Base-by-base conservation (phyloP, 2,888 invertebrate genomes). In the Hybos culiciformis region DNA sequence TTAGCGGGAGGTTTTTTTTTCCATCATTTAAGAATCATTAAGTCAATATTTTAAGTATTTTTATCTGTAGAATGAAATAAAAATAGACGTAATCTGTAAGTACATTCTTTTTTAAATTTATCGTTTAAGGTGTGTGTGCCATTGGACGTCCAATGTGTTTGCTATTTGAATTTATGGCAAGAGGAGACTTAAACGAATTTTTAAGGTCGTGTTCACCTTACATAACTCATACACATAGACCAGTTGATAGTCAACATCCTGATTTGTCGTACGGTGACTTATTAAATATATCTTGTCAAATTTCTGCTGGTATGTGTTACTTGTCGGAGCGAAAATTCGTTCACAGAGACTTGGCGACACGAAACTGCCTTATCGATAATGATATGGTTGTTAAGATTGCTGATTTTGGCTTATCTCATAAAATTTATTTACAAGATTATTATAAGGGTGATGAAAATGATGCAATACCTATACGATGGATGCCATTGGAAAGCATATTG, bases 391-490 rank as follows among this genome's bases (percentile, higher is more conserved):
- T 96, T 0, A 96, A 96, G 74, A 94, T 96, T 56, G 91, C 94
- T 12, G 96, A 96, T 67, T 96, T 96, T 71, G 94, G 94, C 19
- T 69, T 96, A 29, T 93, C 93, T 12, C 91, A 93, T 61, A 92
- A 92, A 69, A 90, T 96, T 59, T 92, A 93, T 69, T 70, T 90
- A 51, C 86, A 88, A 70, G 91, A 92, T 64, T 93, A 93, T 62
- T 94, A 93, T 64, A 91, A 92, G 66, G 94, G 94, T 11, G 83
- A 90, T 63, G 91, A 92, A 58, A 84, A 90, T 61, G 92, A 92
- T 67, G 93, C 93, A 14, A 92, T 96, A 54, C 94, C 94, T 26
- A 91, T 96, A 19, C 75, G 96, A 61, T 96, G 96, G 96, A 94
- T 96, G 93, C 94, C 94, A 18, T 70, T 93, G 47, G 94, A 96